Percentiles rank a stretch among this genome's conserved stretches.
These are phyloP conservation scores for Dysdera silvatica DNA, from an alignment of 1,140 invertebrate genomes.

Conservation along the genomic window DNA sequence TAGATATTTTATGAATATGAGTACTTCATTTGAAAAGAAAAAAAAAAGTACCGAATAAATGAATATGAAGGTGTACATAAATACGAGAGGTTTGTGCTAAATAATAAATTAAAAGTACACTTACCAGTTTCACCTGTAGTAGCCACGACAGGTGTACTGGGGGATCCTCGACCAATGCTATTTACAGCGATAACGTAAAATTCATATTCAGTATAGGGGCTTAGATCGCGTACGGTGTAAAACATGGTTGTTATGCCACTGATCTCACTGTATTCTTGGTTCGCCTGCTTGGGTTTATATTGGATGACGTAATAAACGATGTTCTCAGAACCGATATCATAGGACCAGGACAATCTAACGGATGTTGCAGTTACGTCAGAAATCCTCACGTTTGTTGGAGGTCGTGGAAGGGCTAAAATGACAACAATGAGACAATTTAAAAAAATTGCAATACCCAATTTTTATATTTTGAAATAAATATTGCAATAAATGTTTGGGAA, in stretches of 20 bases:
- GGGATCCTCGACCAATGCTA: conserved; percentile 77
- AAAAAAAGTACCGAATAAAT: no score
- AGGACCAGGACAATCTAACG: conserved; percentile 82
- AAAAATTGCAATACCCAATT: background rate
- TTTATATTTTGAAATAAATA: background rate
- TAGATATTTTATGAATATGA: no score
- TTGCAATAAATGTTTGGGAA: background rate
- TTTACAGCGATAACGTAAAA: conserved; percentile 92
- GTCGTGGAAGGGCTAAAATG: conserved; percentile 63
- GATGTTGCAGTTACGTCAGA: conserved; percentile 89
- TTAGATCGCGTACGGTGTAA: conserved; percentile 78
- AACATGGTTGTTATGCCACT: conserved; percentile 85
- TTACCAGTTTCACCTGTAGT: conserved; percentile 95
- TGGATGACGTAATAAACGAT: conserved; percentile 90
- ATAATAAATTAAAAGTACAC: no score
- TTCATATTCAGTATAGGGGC: conserved; percentile 93
- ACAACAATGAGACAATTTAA: background rate
- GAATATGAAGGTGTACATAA: no score
- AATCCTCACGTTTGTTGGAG: conserved; percentile 78
- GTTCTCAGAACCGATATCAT: conserved; percentile 63
- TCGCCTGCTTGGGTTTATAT: conserved; percentile 78
- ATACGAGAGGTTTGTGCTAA: no score
- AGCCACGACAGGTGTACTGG: conserved; percentile 67
- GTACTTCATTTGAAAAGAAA: no score
- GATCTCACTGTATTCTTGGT: conserved; percentile 56